These are phyloP conservation scores for Furcula furcula DNA, from an alignment of 2,888 invertebrate genomes.

Conservation along the genomic window DNA sequence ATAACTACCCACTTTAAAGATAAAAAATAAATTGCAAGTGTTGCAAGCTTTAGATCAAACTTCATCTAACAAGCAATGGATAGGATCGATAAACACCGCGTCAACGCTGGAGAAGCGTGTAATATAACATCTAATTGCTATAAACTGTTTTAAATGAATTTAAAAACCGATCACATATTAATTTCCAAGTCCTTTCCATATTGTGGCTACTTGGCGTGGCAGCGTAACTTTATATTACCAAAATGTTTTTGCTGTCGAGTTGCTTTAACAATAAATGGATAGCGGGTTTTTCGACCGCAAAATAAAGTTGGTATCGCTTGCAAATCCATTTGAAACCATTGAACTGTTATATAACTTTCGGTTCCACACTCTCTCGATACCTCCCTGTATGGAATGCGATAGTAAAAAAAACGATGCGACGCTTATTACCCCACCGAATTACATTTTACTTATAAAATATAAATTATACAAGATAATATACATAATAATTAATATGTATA, in stretches of 20 bases:
- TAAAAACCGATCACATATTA: too few species aligned
- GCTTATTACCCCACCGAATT: conserved; percentile 37
- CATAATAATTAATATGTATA: conserved; percentile 47
- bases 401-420: conserved; percentile 30
- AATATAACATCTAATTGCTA: too few species aligned
- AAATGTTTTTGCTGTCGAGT: too few species aligned
- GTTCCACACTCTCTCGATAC: conserved; percentile 25
- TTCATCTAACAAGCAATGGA: conserved; percentile 22
- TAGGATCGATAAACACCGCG: conserved; percentile 12
- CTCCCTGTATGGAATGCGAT: conserved; percentile 59
- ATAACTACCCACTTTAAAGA: conserved; percentile 37
- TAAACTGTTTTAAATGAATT: too few species aligned
- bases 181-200: too few species aligned
- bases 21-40: conserved; percentile 39
- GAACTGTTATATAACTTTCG: conserved; percentile 19
- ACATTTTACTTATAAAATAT: conserved; percentile 58
- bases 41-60: conserved; percentile 39
- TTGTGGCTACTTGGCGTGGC: too few species aligned
- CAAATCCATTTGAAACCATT: too few species aligned
- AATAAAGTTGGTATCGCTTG: too few species aligned
- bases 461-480: conserved; percentile 58
- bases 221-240: too few species aligned
- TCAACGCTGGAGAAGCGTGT: too few species aligned
- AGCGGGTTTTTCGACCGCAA: too few species aligned
- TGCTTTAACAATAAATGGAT: too few species aligned